These are phyloP conservation scores for Dryocosmus kuriphilus DNA, from an alignment of 2,888 invertebrate genomes.

Conservation along the genomic window DNA sequence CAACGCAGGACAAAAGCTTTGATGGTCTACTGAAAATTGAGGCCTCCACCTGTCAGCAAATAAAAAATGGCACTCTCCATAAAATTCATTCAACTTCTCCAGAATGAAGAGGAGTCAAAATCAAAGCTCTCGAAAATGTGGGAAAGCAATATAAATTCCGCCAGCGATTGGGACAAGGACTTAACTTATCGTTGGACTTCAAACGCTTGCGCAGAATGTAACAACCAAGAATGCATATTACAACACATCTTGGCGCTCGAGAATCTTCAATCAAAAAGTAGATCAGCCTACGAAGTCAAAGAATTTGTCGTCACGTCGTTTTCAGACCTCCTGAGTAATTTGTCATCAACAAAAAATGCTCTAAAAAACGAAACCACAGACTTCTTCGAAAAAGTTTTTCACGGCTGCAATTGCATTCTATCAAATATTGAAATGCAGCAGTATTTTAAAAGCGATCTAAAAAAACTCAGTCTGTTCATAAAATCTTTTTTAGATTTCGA, in stretches of 20 bases:
- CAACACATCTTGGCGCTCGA: conserved; percentile 26
- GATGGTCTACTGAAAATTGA: neutral
- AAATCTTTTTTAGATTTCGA: conserved; percentile 10
- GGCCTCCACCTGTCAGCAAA: neutral
- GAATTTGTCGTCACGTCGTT: conserved; percentile 27
- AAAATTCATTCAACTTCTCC: conserved; percentile 28
- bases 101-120: conserved; percentile 10
- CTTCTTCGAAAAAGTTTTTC: conserved; percentile 25
- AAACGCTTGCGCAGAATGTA: conserved; percentile 17
- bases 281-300: conserved; percentile 26
- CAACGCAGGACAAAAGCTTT: neutral
- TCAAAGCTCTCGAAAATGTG: neutral
- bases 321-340: conserved; percentile 11
- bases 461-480: neutral
- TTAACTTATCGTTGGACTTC: conserved; percentile 12
- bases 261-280: conserved; percentile 25
- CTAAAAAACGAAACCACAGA: conserved; percentile 4
- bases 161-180: conserved; percentile 24
- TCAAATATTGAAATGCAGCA: conserved; percentile 17
- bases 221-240: conserved; percentile 34
- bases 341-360: neutral
- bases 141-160: conserved; percentile 4
- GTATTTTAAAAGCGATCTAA: conserved; percentile 29
- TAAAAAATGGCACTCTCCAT: conserved; percentile 14
- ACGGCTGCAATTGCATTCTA: conserved; percentile 13